Conservation (phyloP, 2,113 vertebrate species). For the Protobothrops mucrosquamatus region DNA sequence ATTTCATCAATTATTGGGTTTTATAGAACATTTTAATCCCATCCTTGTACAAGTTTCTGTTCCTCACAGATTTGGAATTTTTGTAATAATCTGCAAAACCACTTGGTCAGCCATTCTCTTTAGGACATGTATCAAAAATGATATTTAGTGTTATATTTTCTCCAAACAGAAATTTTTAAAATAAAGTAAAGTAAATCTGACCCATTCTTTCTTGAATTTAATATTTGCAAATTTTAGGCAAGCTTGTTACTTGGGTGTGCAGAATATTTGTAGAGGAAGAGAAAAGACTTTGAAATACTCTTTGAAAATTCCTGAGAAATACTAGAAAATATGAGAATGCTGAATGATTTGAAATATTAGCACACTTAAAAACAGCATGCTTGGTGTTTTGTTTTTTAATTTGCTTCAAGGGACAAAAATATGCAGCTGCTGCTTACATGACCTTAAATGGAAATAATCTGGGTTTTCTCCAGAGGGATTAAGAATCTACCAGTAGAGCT, state of each 20-base stretch:
- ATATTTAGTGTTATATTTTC: not conserved
- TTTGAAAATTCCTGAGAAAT: not conserved
- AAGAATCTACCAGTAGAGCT: slow-evolving; percentile 55
- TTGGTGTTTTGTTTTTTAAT: slow-evolving; percentile 46
- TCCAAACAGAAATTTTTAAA: not conserved
- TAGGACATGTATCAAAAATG: not conserved
- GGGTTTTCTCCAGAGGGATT: slow-evolving; percentile 67
- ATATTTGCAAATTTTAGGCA: not conserved
- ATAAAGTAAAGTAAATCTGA: not conserved
- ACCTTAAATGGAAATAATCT: slow-evolving; percentile 78
- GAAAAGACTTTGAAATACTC: not conserved
- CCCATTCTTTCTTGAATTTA: not conserved
- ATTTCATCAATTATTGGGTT: not conserved
- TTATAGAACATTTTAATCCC: not conserved
- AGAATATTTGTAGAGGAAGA: not conserved
- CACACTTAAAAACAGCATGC: slow-evolving; percentile 23
- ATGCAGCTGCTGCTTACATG: slow-evolving; percentile 61
- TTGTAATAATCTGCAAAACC: not conserved
- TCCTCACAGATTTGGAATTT: not conserved
- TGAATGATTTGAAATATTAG: not conserved
- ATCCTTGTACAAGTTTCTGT: not conserved
- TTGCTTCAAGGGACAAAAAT: slow-evolving; percentile 55
- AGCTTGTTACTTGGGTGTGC: not conserved
- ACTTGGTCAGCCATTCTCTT: not conserved
- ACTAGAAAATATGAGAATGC: not conserved